Evolutionary conservation across 2,113 vertebrate species (phyloP).

Genomic region (Rhinopithecus roxellana): DNA sequence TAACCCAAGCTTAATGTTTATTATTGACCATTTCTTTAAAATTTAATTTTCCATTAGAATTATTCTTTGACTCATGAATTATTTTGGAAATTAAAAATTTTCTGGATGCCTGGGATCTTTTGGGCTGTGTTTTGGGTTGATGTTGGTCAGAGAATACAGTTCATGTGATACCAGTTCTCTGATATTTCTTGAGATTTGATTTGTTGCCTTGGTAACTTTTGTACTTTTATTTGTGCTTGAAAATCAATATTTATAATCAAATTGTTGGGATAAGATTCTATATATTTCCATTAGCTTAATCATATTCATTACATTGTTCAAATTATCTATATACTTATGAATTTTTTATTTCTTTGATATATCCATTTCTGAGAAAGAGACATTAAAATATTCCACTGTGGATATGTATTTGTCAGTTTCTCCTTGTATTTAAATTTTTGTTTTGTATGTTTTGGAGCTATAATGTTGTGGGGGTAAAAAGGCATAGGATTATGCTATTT

Average conservation of each 20-base stretch:
- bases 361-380: background rate
- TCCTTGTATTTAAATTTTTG: constrained; percentile 29
- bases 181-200: constrained; percentile 3
- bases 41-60: constrained; percentile 33
- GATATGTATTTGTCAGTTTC: background rate
- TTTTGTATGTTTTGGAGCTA: background rate
- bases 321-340: background rate
- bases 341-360: background rate
- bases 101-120: background rate
- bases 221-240: background rate
- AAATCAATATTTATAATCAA: constrained; percentile 5
- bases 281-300: background rate
- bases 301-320: background rate
- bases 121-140: background rate
- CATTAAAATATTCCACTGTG: background rate
- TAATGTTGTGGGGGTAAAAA: background rate
- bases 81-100: constrained; percentile 27
- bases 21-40: constrained; percentile 1
- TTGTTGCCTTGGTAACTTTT: background rate
- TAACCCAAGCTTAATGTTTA: background rate
- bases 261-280: background rate
- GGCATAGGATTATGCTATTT: background rate
- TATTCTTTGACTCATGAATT: background rate
- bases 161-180: background rate
- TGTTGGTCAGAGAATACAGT: background rate